phyloP scores from a whole-genome alignment of 2,888 invertebrate species.

The Lissonota sp. region DNA sequence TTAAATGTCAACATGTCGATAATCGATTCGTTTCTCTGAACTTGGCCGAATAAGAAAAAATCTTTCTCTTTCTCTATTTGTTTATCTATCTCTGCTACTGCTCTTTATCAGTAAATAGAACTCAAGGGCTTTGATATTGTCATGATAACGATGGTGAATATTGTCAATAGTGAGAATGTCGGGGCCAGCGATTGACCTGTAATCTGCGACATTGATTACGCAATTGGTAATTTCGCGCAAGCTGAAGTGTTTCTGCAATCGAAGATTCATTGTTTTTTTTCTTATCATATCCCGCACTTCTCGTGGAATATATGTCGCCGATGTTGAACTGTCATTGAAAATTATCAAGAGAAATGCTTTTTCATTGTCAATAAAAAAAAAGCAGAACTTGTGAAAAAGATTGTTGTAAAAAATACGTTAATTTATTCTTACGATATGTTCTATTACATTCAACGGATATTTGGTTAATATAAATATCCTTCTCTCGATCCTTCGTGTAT shows the following conservation, averaged over 20 bases:
- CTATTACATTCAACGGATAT: neutral
- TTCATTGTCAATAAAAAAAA: neutral
- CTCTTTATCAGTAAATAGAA: slow-evolving; percentile 9
- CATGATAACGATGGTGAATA: slow-evolving; percentile 10
- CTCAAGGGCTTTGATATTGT: slow-evolving; percentile 27
- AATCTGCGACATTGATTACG: slow-evolving; percentile 41
- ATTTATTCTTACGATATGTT: neutral
- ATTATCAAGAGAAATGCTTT: neutral
- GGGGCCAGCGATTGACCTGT: slow-evolving; percentile 26
- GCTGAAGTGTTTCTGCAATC: neutral
- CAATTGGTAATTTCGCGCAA: slow-evolving; percentile 15
- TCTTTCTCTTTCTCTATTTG: neutral
- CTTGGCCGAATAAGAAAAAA: slow-evolving; percentile 21
- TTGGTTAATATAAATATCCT: neutral
- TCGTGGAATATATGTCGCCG: neutral
- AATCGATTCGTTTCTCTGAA: slow-evolving; percentile 21
- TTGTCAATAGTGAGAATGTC: slow-evolving; percentile 31
- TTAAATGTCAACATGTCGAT: too few species aligned
- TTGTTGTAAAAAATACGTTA: too few species aligned
- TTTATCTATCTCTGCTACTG: neutral
- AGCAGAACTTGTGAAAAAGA: neutral
- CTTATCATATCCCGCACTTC: slow-evolving; percentile 18
- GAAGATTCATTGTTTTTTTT: neutral
- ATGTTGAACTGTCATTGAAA: neutral
- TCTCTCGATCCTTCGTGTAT: neutral